Percentiles rank a stretch among this genome's conserved stretches.
These are phyloP conservation scores for Sphaeramia orbicularis DNA, from an alignment of 2,797 vertebrate genomes.

Conservation along the genomic window DNA sequence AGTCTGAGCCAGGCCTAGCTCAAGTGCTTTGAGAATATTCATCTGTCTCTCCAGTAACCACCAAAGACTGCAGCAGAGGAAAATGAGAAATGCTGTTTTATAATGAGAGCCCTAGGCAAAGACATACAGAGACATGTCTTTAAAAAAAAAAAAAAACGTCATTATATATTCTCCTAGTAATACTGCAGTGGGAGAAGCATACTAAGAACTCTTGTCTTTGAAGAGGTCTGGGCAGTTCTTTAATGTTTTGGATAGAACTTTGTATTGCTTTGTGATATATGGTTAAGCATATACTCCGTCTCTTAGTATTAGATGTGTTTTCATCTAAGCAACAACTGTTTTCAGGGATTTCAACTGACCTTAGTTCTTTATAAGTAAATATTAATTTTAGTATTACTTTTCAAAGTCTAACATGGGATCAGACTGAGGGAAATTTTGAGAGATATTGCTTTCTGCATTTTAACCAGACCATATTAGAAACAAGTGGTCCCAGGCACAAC, in stretches of 20 bases:
- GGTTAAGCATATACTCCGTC: slow-evolving; percentile 39
- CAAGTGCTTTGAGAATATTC: slow-evolving; percentile 65
- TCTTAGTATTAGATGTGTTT: slow-evolving; percentile 40
- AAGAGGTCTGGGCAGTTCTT: slow-evolving; percentile 56
- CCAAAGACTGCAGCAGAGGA: slow-evolving; percentile 74
- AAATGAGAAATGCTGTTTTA: slow-evolving; percentile 82
- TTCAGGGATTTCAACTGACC: slow-evolving; percentile 28
- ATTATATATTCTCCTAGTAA: slow-evolving; percentile 82
- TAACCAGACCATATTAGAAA: slow-evolving; percentile 1
- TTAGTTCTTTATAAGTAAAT: slow-evolving; percentile 40
- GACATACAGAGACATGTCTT: slow-evolving; percentile 77
- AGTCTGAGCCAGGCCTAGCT: slow-evolving; percentile 39
- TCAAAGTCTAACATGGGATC: slow-evolving; percentile 14
- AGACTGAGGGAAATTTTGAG: slow-evolving; percentile 2
- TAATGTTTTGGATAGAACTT: slow-evolving; percentile 55
- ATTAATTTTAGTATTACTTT: slow-evolving; percentile 3
- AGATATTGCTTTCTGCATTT: neutral
- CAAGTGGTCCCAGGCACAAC: neutral
- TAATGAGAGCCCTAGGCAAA: slow-evolving; percentile 82
- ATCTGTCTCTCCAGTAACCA: slow-evolving; percentile 69
- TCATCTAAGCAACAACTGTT: slow-evolving; percentile 21
- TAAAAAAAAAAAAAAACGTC: slow-evolving; percentile 78
- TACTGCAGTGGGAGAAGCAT: slow-evolving; percentile 72
- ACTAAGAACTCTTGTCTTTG: slow-evolving; percentile 71
- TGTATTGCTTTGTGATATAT: slow-evolving; percentile 52